Conservation (phyloP, 2,797 vertebrate species). For the Valencia hispanica region DNA sequence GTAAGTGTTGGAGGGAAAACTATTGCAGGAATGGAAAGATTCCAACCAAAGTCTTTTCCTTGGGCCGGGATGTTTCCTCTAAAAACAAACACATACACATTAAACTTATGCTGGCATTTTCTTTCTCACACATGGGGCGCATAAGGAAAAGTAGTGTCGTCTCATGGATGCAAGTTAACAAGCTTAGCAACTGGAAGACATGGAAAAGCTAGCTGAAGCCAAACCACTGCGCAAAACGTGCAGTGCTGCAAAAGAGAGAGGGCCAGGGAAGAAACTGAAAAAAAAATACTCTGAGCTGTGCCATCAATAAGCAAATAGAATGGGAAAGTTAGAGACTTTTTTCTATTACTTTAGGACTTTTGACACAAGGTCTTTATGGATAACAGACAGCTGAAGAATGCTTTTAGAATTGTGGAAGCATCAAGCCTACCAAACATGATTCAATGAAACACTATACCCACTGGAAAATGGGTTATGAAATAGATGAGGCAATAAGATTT, state of each 20-base stretch:
- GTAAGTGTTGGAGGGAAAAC: conserved; percentile 71
- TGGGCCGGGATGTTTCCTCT: conserved; percentile 62
- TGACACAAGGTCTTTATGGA: conserved; percentile 5
- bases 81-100: conserved; percentile 57
- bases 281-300: conserved; percentile 16
- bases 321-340: conserved; percentile 7
- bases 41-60: conserved; percentile 71
- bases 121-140: conserved; percentile 52
- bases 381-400: conserved; percentile 15
- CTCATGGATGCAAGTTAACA: conserved; percentile 57
- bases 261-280: conserved; percentile 3
- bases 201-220: conserved; percentile 62
- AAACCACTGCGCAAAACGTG: conserved; percentile 54
- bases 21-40: conserved; percentile 72
- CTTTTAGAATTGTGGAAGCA: conserved; percentile 14
- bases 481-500: not conserved
- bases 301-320: conserved; percentile 30
- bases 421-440: not conserved
- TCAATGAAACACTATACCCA: not conserved
- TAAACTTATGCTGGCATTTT: conserved; percentile 58
- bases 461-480: conserved; percentile 1
- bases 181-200: conserved; percentile 57
- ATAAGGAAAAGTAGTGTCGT: conserved; percentile 67
- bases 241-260: conserved; percentile 20
- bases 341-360: conserved; percentile 18